Base-by-base conservation (phyloP, 2,888 invertebrate species). In the Altica lythri region DNA sequence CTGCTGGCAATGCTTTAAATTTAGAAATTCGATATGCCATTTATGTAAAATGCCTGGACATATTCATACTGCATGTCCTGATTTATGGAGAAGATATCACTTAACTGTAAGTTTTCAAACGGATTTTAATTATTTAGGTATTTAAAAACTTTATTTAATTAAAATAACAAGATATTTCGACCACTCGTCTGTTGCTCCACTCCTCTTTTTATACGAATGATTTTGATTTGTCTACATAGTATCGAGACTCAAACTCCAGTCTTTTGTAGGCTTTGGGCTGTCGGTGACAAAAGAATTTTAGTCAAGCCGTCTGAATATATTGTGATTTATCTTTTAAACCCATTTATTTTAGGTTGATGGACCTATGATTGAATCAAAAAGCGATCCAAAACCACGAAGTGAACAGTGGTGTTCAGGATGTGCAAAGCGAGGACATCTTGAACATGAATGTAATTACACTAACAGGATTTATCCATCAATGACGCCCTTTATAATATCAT, bases 61-160 rank as follows among this genome's bases (percentile, higher is more conserved):
- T 69, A 77, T 78, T 6, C 66, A 78, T 38, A 75, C 78, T 14
- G 77, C 78, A 68, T 90, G 89, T 65, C 89, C 89, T 0, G 89
- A 89, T 74, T 75, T 84, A 32, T 90, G 89, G 89, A 81, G 89
- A 43, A 80, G 88, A 51, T 89, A 88, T 75, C 87, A 88, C 71
- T 81, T 84, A 60, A 89, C 88, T 58, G 89, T 85, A 78, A 78
- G 72, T 72, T 17, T 27, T 16, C 18, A 22, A 27, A 16, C 4
- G 8, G 25, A 16, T 12, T 34, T 38, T 12, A 14, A 16, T 14
- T 4, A 8, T 13, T 43, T 6, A 55, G 13, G 12, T 16, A 25
- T 9, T 49, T 37, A 8, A n/a, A 6, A n/a, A n/a, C n/a, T n/a
- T n/a, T n/a, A n/a, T n/a, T n/a, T n/a, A n/a, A n/a, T n/a, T n/a